Conservation (phyloP, 2,113 vertebrate genomes). For the Gorsachius goisagi region DNA sequence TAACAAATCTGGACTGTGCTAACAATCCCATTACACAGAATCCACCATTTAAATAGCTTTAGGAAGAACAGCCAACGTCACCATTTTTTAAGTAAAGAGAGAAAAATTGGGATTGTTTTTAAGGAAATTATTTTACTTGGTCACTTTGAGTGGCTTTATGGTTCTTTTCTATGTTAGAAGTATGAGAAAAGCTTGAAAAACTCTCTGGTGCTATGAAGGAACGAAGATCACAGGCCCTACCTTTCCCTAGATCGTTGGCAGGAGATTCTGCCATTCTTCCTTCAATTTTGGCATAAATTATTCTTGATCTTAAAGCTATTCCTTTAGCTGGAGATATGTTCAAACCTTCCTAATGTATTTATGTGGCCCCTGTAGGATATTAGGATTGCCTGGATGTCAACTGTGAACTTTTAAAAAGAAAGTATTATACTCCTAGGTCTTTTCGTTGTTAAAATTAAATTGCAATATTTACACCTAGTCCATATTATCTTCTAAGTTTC, state of each 20-base stretch:
- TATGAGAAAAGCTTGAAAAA: neutral
- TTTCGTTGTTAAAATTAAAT: neutral
- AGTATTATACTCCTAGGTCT: neutral
- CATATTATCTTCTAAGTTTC: neutral
- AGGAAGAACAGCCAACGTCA: neutral
- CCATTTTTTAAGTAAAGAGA: neutral
- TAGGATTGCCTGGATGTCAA: neutral
- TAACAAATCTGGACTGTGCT: neutral
- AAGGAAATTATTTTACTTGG: neutral
- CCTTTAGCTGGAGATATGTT: neutral
- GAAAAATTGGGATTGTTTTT: rapidly evolving
- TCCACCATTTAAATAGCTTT: neutral
- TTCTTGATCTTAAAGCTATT: neutral
- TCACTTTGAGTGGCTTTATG: neutral
- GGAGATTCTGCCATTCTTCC: neutral
- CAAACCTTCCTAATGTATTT: neutral
- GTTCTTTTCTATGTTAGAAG: neutral
- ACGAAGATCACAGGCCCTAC: neutral
- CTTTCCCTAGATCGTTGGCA: neutral
- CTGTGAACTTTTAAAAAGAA: neutral
- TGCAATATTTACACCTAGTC: neutral
- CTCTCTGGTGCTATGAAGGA: neutral
- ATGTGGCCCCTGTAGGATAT: neutral
- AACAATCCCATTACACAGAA: neutral
- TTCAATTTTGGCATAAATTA: neutral